Evolutionary conservation across 2,888 invertebrate genomes (phyloP).

Genomic region (Amphipoea oculea): DNA sequence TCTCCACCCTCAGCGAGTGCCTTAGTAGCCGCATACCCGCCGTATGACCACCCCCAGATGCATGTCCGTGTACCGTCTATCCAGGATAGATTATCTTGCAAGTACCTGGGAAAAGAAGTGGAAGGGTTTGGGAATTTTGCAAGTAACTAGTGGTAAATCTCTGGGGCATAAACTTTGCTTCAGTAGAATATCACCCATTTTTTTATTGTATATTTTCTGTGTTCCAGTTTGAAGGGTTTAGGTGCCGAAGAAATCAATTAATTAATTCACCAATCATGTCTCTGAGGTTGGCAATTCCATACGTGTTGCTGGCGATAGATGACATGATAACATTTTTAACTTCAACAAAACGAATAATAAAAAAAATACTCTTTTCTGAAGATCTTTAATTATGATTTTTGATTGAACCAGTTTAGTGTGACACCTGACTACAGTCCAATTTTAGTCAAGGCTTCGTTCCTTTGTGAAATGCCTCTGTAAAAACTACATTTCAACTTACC

Average conservation of each 20-base stretch:
- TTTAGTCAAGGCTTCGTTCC: not conserved
- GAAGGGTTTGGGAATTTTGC: not conserved
- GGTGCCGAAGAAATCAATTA: not conserved
- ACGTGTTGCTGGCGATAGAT: not conserved
- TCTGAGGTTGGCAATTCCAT: not conserved
- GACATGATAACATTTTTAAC: not conserved
- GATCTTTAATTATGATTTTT: not conserved
- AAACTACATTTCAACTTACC: slow-evolving; percentile 82
- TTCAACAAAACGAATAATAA: not conserved
- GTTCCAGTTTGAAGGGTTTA: not conserved
- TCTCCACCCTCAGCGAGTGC: slow-evolving; percentile 94
- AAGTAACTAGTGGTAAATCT: not conserved
- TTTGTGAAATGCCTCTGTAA: not conserved
- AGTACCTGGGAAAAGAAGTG: slow-evolving; percentile 84
- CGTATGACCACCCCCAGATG: slow-evolving; percentile 99
- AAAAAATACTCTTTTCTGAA: not conserved
- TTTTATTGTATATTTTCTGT: not conserved
- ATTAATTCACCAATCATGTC: too few relatives aligned
- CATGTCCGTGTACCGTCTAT: slow-evolving; percentile 95
- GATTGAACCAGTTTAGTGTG: not conserved
- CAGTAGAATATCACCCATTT: not conserved
- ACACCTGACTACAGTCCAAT: not conserved
- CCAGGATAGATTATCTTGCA: slow-evolving; percentile 92
- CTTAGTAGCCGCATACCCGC: slow-evolving; percentile 97
- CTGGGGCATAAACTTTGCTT: not conserved